These are phyloP conservation scores for Arctocebus calabarensis DNA, from an alignment of 2,797 vertebrate genomes.

Conservation along the genomic window DNA sequence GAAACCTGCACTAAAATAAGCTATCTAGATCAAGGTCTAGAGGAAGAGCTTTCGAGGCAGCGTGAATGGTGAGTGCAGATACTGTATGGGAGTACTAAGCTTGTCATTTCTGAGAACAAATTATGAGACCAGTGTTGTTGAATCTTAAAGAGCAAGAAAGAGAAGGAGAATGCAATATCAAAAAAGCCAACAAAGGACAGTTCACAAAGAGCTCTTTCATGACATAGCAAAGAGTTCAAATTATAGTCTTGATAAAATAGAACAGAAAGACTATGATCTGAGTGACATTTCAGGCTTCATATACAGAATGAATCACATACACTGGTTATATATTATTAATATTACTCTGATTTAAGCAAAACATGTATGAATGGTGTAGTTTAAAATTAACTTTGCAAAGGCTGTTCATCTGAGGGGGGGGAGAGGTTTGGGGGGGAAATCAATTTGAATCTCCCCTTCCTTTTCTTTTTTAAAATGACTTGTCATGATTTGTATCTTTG, in stretches of 20 bases:
- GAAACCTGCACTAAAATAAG: background rate
- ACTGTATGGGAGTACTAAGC: rapidly evolving
- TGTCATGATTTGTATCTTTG: background rate
- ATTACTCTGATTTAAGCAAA: slow-evolving; percentile 16
- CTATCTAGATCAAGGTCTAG: background rate
- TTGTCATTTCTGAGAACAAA: background rate
- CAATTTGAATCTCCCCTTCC: background rate
- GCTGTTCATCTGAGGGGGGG: background rate
- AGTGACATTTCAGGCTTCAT: slow-evolving; percentile 28
- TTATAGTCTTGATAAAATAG: background rate
- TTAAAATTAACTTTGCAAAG: slow-evolving; percentile 38
- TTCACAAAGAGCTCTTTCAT: background rate
- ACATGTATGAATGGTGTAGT: background rate
- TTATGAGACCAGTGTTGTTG: background rate
- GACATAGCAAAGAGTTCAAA: background rate
- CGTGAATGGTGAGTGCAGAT: background rate
- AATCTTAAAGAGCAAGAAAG: background rate
- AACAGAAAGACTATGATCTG: background rate
- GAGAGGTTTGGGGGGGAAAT: background rate
- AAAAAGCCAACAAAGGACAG: background rate
- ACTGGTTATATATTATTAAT: background rate
- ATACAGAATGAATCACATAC: background rate
- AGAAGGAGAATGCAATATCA: background rate
- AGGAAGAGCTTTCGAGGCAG: background rate
- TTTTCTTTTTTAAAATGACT: background rate